Evolutionary conservation across 2,113 vertebrate genomes (phyloP), one percentile per base, ranked within the genome.

Genomic region (Hippocampus guttulatus): DNA sequence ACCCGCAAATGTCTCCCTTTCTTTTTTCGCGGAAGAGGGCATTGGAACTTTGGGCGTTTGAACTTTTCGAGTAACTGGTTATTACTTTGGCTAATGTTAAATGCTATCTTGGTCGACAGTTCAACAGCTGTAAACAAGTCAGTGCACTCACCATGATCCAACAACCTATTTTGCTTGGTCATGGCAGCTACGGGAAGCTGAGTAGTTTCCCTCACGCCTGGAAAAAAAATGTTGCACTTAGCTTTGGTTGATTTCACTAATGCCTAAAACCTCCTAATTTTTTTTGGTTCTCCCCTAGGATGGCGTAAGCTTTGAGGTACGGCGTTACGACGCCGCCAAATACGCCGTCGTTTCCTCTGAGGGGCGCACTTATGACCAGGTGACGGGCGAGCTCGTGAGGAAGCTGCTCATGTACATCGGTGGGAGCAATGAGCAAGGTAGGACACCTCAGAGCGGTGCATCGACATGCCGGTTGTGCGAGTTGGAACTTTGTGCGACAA

Each of bases 361-460:
- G 12, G 94, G 94, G 4, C 92, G 95, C 70, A 87, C 87, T 0
- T 95, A 96, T 30, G 95, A 97, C n/a, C 95, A 97, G 71, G 94
- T 93, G 33, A 87, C 92, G 0, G 91, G 92, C 20, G 95, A 97
- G 87, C 92, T 93, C 1, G 92, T 89, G 62, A 88, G 94, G 60
- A 96, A 93, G 76, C 90, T 98, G 63, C 90, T 95, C 40, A 95
- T 94, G 88, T 98, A 97, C 27, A 93, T 94, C 1, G 95, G 96
- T 0, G 96, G 95, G 55, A 93, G 87, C 86, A 98, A 97, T 2
- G 91, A 95, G 43, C 92, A 92, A 84, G 94, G 96, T 96, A 76
- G 93, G 91, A 43, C 3, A 33, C 30, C 2, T 65, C 8, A 30
- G 3, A 16, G 6, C 57, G 4, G 33, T n/a, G 43, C 18, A 20